Evolutionary conservation across 2,797 vertebrate genomes (phyloP).

Genomic region (Dicrostonyx torquatus): DNA sequence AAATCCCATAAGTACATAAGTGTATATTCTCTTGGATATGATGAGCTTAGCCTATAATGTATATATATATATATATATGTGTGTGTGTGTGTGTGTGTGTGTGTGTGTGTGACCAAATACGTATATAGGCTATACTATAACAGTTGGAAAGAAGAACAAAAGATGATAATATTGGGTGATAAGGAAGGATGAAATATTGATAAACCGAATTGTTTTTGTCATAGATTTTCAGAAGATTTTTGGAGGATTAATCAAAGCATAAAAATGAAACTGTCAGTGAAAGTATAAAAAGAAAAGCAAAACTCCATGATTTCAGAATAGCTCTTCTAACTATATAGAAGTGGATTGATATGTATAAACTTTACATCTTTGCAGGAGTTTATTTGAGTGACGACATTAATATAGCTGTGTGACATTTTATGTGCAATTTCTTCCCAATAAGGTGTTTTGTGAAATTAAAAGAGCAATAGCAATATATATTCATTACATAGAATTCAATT

Average conservation of each 20-base stretch:
- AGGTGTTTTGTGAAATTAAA: neutral
- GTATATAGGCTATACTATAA: neutral
- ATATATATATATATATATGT: neutral
- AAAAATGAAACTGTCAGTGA: neutral
- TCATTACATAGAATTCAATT: neutral
- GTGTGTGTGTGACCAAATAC: neutral
- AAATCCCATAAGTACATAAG: neutral
- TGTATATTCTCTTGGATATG: neutral
- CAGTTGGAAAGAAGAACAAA: neutral
- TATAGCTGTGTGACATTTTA: neutral
- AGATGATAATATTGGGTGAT: neutral
- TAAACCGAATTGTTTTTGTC: neutral
- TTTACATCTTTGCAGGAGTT: neutral
- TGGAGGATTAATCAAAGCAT: neutral
- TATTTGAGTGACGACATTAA: neutral
- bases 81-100: too few relatives aligned
- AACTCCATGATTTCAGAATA: neutral
- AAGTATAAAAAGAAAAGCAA: neutral
- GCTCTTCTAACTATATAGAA: neutral
- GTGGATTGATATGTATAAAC: neutral
- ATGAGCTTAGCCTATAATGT: neutral
- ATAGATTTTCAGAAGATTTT: neutral
- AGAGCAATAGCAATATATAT: neutral
- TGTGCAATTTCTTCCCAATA: neutral
- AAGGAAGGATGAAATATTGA: neutral